Percentiles rank a stretch among this genome's conserved stretches.
Conservation (phyloP, 2,113 vertebrate genomes). For the Odontophorus gujanensis region DNA sequence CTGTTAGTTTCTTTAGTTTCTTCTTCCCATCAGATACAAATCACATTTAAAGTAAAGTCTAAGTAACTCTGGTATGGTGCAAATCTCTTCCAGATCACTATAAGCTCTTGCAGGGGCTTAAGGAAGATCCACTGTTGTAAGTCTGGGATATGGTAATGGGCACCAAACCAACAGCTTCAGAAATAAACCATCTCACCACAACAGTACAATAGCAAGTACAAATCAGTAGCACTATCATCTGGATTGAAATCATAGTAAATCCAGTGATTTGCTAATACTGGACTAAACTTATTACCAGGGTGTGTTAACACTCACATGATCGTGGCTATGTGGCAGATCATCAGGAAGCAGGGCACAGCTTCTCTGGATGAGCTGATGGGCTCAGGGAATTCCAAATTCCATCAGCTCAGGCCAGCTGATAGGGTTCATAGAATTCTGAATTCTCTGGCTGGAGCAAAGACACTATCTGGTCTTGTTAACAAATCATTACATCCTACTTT, state of each 20-base stretch:
- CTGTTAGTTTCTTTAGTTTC: not conserved
- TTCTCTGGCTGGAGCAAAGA: not conserved
- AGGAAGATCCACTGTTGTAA: not conserved
- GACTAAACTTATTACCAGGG: not conserved
- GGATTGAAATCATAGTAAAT: not conserved
- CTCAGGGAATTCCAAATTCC: not conserved
- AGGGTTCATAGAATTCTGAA: not conserved
- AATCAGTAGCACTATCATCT: not conserved
- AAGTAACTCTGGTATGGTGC: not conserved
- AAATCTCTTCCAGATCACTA: not conserved
- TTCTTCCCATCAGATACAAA: not conserved
- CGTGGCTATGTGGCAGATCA: not conserved
- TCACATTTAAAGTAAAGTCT: not conserved
- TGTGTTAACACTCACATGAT: not conserved
- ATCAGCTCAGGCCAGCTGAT: not conserved
- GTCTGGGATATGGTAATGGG: not conserved
- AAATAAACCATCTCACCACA: not conserved
- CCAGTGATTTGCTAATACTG: not conserved
- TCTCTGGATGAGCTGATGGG: not conserved
- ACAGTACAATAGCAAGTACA: not conserved
- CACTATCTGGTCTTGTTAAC: not conserved
- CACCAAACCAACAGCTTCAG: not conserved
- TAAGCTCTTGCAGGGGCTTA: not conserved
- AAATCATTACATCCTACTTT: not conserved
- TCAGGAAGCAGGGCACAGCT: not conserved